These are phyloP conservation scores for Lemur catta DNA, from an alignment of 2,797 vertebrate species.

Conservation along the genomic window DNA sequence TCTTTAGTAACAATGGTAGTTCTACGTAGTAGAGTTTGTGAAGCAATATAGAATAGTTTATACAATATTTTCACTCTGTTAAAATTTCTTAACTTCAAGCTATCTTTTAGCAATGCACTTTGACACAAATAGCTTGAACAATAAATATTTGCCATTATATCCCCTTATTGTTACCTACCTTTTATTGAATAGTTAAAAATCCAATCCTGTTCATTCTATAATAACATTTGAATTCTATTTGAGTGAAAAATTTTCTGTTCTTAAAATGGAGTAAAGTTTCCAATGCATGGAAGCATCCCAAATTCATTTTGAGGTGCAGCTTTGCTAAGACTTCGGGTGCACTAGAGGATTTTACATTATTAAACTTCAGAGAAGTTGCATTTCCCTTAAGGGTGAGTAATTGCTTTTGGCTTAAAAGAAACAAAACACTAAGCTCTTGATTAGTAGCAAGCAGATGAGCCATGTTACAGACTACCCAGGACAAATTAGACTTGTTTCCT, in stretches of 20 bases:
- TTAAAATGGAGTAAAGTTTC: neutral
- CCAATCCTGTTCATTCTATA: neutral
- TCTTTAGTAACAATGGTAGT: neutral
- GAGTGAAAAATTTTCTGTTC: neutral
- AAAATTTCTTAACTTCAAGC: neutral
- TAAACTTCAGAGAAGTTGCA: neutral
- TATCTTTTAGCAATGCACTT: neutral
- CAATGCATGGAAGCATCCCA: neutral
- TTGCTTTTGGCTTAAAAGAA: neutral
- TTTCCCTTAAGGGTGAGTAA: neutral
- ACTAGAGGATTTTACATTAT: neutral
- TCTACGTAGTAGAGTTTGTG: neutral
- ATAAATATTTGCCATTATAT: neutral
- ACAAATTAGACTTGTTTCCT: neutral
- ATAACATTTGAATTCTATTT: slow-evolving; percentile 14
- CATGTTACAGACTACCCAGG: neutral
- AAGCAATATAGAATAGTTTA: neutral
- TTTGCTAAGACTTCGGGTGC: neutral
- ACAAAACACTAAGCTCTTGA: neutral
- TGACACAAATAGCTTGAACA: neutral
- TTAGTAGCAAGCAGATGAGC: neutral
- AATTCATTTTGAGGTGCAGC: neutral
- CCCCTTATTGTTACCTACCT: neutral
- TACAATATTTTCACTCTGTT: neutral
- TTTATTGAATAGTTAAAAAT: neutral